Percentiles rank a stretch among this genome's conserved stretches.
phyloP scores from a whole-genome alignment of 2,797 vertebrate species.

The Distichodus sexfasciatus region DNA sequence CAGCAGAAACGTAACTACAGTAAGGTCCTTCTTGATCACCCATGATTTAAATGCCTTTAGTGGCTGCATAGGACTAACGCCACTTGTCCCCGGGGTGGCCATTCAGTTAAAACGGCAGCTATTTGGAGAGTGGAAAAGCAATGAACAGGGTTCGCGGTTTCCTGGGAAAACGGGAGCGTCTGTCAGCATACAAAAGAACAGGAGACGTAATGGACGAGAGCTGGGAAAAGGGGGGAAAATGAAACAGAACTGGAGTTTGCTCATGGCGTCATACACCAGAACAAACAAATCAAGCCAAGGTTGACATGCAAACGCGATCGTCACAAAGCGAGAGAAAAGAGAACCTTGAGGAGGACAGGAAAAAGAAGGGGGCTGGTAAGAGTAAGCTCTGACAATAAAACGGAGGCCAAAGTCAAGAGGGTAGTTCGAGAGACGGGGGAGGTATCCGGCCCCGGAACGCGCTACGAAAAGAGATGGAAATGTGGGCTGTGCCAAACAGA shows the following conservation, averaged over 20 bases:
- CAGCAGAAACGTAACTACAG: too few relatives aligned
- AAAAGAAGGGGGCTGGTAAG: neutral
- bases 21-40: too few relatives aligned
- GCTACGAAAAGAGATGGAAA: constrained; percentile 54
- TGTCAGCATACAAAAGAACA: constrained; percentile 16
- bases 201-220: neutral
- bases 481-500: constrained; percentile 53
- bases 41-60: neutral
- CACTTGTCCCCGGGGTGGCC: constrained; percentile 58
- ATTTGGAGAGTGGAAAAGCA: constrained; percentile 47
- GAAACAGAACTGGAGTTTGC: constrained; percentile 24
- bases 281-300: constrained; percentile 12
- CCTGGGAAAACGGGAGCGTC: constrained; percentile 19
- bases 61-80: constrained; percentile 24
- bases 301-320: constrained; percentile 15
- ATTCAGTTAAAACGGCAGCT: constrained; percentile 59
- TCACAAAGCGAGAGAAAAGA: constrained; percentile 15
- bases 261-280: neutral
- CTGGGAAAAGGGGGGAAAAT: constrained; percentile 22
- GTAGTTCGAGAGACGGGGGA: neutral
- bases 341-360: neutral
- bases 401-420: constrained; percentile 1
- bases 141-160: constrained; percentile 45
- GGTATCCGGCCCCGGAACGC: constrained; percentile 59
- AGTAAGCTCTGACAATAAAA: constrained; percentile 39